Percentiles rank a stretch among this genome's conserved stretches.
Conservation (phyloP, 1,140 invertebrate genomes). For the Anastrepha obliqua region DNA sequence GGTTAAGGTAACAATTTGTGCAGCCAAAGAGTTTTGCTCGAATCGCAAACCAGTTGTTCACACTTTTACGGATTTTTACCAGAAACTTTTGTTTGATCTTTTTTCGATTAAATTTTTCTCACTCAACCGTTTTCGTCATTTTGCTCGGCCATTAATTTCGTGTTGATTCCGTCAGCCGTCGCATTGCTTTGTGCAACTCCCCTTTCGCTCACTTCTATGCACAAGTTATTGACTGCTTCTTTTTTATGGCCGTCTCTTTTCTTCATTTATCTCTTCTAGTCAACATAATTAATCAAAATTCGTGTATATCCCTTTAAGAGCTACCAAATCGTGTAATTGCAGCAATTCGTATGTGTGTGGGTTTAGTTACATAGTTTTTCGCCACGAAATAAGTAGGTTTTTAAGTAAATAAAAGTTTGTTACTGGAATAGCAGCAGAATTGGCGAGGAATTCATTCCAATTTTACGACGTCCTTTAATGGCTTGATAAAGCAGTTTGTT, state of each 20-base stretch:
- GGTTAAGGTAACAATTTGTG: not conserved
- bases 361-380: not conserved
- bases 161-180: not conserved
- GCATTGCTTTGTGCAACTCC: too few relatives aligned
- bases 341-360: too few relatives aligned
- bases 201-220: too few relatives aligned
- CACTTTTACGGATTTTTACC: not conserved
- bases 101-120: not conserved
- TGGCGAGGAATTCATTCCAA: not conserved
- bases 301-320: conserved; percentile 2
- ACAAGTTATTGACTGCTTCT: too few relatives aligned
- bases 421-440: not conserved
- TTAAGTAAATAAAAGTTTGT: not conserved
- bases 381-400: not conserved
- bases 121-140: not conserved
- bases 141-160: not conserved
- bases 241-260: not conserved
- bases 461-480: conserved; percentile 43
- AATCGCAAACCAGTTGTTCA: not conserved
- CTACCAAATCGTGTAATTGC: conserved; percentile 4
- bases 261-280: not conserved
- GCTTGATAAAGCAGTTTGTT: conserved; percentile 4
- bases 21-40: not conserved
- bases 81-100: not conserved
- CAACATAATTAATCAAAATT: conserved; percentile 50